A percentile compares a stretch with the other conserved stretches of the same genome.
Evolutionary conservation across 2,113 vertebrate species (phyloP).

Genomic region (Anolis carolinensis): DNA sequence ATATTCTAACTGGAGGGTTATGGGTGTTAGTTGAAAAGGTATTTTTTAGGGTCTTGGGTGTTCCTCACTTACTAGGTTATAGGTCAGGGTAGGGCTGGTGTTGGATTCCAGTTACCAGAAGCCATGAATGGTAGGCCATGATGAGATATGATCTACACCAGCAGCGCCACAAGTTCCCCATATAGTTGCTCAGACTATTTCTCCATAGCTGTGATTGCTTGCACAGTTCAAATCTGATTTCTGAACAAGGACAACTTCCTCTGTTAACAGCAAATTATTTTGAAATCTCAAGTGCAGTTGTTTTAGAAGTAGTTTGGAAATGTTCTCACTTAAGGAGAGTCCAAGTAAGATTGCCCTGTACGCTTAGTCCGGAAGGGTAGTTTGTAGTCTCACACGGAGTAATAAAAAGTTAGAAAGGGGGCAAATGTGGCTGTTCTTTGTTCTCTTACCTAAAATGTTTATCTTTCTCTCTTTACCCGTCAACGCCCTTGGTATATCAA

Average conservation of each 20-base stretch:
- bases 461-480: conserved; percentile 12
- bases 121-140: too few relatives aligned
- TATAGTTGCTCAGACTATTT: background rate
- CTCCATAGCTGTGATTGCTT: background rate
- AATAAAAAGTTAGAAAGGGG: background rate
- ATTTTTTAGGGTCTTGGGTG: too few relatives aligned
- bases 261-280: background rate
- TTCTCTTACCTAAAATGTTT: background rate
- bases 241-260: background rate
- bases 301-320: background rate
- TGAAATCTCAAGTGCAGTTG: background rate
- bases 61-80: background rate
- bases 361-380: background rate
- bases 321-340: background rate
- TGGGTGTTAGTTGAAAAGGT: too few relatives aligned
- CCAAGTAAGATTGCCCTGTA: background rate
- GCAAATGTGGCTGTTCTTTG: background rate
- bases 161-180: too few relatives aligned
- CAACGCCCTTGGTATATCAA: background rate
- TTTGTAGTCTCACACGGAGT: background rate
- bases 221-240: background rate
- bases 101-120: too few relatives aligned
- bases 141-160: too few relatives aligned
- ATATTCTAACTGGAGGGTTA: too few relatives aligned
- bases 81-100: too few relatives aligned